Evolutionary conservation across 2,888 invertebrate genomes (phyloP).

Genomic region (Nemapogon koenigi): DNA sequence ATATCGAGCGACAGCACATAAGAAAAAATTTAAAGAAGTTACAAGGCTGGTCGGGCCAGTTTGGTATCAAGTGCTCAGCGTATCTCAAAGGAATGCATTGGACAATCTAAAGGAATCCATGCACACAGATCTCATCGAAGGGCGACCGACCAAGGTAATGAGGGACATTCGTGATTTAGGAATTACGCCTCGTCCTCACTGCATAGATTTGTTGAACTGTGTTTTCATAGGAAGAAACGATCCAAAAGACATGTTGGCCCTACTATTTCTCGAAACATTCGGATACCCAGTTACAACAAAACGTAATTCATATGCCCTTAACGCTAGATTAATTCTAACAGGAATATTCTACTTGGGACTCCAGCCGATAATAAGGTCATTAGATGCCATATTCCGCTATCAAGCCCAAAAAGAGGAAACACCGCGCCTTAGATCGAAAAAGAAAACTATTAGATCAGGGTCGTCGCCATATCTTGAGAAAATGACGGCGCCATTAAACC

Average conservation of each 20-base stretch:
- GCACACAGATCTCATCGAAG: constrained; percentile 45
- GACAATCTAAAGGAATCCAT: constrained; percentile 32
- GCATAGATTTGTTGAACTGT: constrained; percentile 35
- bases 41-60: constrained; percentile 32
- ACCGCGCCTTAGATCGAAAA: constrained; percentile 23
- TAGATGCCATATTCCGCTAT: constrained; percentile 33
- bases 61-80: constrained; percentile 52
- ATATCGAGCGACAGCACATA: constrained; percentile 26
- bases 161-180: constrained; percentile 33
- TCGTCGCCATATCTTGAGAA: constrained; percentile 42
- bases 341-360: constrained; percentile 42
- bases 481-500: constrained; percentile 32
- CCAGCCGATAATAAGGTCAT: constrained; percentile 28
- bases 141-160: constrained; percentile 31
- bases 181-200: constrained; percentile 31
- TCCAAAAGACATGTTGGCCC: constrained; percentile 42
- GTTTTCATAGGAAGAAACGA: constrained; percentile 33
- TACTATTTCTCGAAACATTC: constrained; percentile 32
- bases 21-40: constrained; percentile 23
- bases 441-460: constrained; percentile 19
- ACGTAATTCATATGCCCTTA: constrained; percentile 30
- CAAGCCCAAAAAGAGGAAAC: constrained; percentile 22
- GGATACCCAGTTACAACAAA: constrained; percentile 37
- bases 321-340: constrained; percentile 41
- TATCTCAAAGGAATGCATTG: constrained; percentile 34